Evolutionary conservation across 2,797 vertebrate genomes (phyloP), one percentile per base, ranked within the genome.

Genomic region (Scomberomorus guttatus): DNA sequence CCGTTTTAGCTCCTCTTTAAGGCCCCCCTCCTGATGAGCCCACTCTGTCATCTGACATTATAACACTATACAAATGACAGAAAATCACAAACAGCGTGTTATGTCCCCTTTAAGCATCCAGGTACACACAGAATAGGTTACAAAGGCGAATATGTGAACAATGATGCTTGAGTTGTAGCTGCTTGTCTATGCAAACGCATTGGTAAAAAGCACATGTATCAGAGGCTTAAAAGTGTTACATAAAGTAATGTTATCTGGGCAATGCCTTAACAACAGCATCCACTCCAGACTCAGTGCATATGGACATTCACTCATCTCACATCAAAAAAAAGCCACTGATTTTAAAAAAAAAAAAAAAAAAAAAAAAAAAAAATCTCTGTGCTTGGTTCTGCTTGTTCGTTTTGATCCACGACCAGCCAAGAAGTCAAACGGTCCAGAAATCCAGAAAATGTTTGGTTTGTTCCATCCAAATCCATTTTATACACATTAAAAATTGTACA

Each of bases 401-500:
- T 80, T 74, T 64, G 50, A 82, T 83, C 85, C 64, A 54, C 2
- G 18, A 70, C 62, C 42, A 72, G 67, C 66, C 64, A 61, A 73
- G 66, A 75, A 55, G 72, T 87, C 72, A 82, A 71, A 81, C 62
- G 62, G 62, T 88, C 56, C 18, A 22, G n/a, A n/a, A n/a, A 76
- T 88, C 80, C 75, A 52, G 48, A 42, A 68, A 67, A 27, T 32
- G 75, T 87, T 87, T 82, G 61, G 77, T 87, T 81, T 74, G 58
- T 81, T 84, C 81, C 79, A 29, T 75, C 81, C 72, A 61, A 83
- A 75, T 89, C 75, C 75, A 54, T 75, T 76, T 85, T 64, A 80
- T 78, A 91, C 71, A 91, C 72, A 66, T 74, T 68, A 75, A 69
- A 83, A 82, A 77, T 42, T 83, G 80, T 87, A 90, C 80, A 87